Base-by-base conservation (phyloP, 2,888 invertebrate species). In the Epinotia brunnichana region DNA sequence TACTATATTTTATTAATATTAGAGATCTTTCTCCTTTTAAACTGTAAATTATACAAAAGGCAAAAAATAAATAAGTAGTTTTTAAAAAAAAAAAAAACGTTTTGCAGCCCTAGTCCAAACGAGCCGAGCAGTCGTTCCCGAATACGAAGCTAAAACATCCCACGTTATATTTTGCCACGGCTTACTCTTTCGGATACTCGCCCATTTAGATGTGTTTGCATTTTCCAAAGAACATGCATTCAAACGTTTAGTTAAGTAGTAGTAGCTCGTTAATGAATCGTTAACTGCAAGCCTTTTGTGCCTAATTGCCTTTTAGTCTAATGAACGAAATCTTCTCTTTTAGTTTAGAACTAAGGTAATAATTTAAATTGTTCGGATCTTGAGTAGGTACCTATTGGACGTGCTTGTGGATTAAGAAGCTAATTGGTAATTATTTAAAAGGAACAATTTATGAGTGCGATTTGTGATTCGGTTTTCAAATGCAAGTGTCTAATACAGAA, bases 261-360 rank as follows among this genome's bases (percentile, higher is more conserved):
- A 21, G 7, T 9, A 3, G 7, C 3, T 21, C 19, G 21, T 21
- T 19, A 54, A 21, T 54, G 11, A 63, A 63, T 51, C 51, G 63
- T 53, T 63, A 11, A 54, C 17, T 19, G 3, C 11, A 54, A 54
- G 54, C 21, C 3, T 19, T 53, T 81, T 79, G 74, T 44, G 44
- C 15, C 15, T 15, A 44, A 44, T 44, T 44, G 15, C 44, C 15
- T 44, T 44, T 44, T 44, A 44, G 44, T 44, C 15, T 44, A 15
- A 44, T 44, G 44, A 44, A 44, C 0, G 4, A 44, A 44, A 44
- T 5, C 15, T 44, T 4, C 5, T 15, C 15, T 44, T 44, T 44
- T 15, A 44, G 44, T 44, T 1, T 44, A 44, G 15, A 15, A 13
- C 13, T 9, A 35, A 35, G 35, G 29, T 7, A 29, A 29, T 29